Conservation (phyloP, 2,888 invertebrate species). For the Iselma pallidipennis region DNA sequence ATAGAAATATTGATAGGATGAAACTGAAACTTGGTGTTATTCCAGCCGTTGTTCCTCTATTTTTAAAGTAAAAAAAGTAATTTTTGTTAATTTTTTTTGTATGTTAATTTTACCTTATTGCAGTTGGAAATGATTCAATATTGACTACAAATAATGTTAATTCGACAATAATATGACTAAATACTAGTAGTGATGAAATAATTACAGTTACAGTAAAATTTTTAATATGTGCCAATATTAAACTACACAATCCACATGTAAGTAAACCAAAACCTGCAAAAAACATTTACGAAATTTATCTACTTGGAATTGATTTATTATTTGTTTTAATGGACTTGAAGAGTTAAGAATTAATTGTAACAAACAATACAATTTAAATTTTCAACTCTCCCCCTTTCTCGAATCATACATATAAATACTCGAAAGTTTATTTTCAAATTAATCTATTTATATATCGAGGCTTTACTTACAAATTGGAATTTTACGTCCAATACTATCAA, state of each 20-base stretch:
- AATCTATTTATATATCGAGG: conserved; percentile 15
- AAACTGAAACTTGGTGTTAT: not conserved
- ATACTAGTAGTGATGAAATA: conserved; percentile 10
- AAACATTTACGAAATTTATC: not conserved
- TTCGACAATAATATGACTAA: conserved; percentile 17
- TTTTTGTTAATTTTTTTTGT: not conserved
- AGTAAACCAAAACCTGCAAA: conserved; percentile 25
- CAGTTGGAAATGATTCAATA: conserved; percentile 41
- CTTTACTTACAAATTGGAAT: conserved; percentile 32
- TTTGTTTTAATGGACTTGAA: too few species aligned
- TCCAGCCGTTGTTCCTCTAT: conserved; percentile 11
- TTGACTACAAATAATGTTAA: conserved; percentile 33
- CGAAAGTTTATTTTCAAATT: conserved; percentile 12
- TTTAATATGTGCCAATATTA: conserved; percentile 13
- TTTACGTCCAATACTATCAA: conserved; percentile 39
- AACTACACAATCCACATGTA: conserved; percentile 13
- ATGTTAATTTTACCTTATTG: conserved; percentile 31
- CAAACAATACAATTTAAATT: not conserved
- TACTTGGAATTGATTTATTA: not conserved
- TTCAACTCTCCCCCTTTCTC: not conserved
- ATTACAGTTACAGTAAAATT: conserved; percentile 7
- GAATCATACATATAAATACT: not conserved
- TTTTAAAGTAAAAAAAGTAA: not conserved
- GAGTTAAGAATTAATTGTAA: too few species aligned
- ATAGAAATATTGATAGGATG: not conserved